A percentile compares a stretch with the other conserved stretches of the same genome.
phyloP scores from a whole-genome alignment of 2,113 vertebrate genomes.

The Narcine bancroftii region DNA sequence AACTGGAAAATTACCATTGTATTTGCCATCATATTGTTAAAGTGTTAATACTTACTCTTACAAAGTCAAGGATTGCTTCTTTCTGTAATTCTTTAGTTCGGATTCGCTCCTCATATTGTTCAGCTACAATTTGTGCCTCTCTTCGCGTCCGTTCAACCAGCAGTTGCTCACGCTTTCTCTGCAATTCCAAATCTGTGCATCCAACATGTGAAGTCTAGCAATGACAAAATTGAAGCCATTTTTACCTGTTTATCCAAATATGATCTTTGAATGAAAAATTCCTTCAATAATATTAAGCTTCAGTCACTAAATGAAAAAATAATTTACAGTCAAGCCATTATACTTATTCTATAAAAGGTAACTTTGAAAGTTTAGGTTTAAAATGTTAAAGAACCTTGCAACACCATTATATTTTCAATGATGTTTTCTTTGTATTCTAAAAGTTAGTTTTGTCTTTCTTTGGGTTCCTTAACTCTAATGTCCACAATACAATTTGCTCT shows the following conservation, averaged over 20 bases:
- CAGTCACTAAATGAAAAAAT: background rate
- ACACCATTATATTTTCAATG: background rate
- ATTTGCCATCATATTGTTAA: background rate
- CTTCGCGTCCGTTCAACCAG: slow-evolving; percentile 70
- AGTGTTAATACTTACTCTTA: slow-evolving; percentile 59
- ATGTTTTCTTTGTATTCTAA: background rate
- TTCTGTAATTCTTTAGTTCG: slow-evolving; percentile 65
- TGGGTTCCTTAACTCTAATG: background rate
- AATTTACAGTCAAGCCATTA: background rate
- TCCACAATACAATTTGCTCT: background rate
- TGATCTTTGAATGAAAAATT: background rate
- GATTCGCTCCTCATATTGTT: slow-evolving; percentile 81
- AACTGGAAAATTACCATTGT: background rate
- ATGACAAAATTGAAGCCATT: background rate
- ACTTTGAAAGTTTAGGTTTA: background rate
- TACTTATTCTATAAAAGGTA: background rate
- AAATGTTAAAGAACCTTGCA: background rate
- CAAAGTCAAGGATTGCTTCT: slow-evolving; percentile 59
- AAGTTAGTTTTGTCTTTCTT: background rate
- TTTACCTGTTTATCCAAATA: background rate
- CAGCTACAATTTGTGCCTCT: slow-evolving; percentile 80
- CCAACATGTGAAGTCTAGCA: background rate
- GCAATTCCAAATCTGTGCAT: slow-evolving; percentile 46
- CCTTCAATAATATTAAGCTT: background rate
- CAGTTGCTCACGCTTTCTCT: slow-evolving; percentile 49